Base-by-base conservation (phyloP, 2,113 vertebrate genomes). In the Amazona guildingii region DNA sequence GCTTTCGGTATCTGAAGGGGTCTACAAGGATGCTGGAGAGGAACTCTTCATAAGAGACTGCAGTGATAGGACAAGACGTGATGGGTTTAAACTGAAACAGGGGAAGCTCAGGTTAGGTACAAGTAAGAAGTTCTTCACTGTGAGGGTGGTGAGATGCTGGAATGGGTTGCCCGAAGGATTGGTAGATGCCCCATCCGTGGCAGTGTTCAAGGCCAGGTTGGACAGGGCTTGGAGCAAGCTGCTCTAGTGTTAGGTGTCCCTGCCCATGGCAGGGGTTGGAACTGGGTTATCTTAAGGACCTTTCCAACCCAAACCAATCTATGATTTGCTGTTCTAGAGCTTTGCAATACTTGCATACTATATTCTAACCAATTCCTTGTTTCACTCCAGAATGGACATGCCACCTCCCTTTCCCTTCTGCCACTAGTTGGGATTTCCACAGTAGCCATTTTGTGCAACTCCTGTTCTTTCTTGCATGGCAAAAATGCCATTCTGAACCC, bases 401-500 rank as follows among this genome's bases (percentile, higher is more conserved):
- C 16, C 19, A 1, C 43, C 4, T 67, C 63, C 66, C 37, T 25
- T 29, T 24, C 13, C 44, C 51, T 29, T 55, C 5, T n/a, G 35
- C 68, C 35, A 5, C 15, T 8, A 8, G n/a, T 1, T 48, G 57
- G 74, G 76, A 31, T 67, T 18, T 35, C 41, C 23, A 2, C 0
- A 7, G 70, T 3, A 18, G 88, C 16, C 63, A 69, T 77, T 94
- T 46, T 5, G 13, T 64, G 29, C 39, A 35, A 55, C 39, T 70
- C 73, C 70, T 10, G 2, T 3, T 10, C 17, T 43, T 61, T 49
- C 33, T 0, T 21, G 21, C 57, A 11, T 0, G 2, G 51, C 35
- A 51, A 44, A 89, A 85, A 66, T 41, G 67, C 13, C 75, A 35
- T 63, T 94, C 77, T 43, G 84, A 55, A 74, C 31, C 66, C 82